phyloP scores from a whole-genome alignment of 2,113 vertebrate species.

The Trematocara nigrifrons region DNA sequence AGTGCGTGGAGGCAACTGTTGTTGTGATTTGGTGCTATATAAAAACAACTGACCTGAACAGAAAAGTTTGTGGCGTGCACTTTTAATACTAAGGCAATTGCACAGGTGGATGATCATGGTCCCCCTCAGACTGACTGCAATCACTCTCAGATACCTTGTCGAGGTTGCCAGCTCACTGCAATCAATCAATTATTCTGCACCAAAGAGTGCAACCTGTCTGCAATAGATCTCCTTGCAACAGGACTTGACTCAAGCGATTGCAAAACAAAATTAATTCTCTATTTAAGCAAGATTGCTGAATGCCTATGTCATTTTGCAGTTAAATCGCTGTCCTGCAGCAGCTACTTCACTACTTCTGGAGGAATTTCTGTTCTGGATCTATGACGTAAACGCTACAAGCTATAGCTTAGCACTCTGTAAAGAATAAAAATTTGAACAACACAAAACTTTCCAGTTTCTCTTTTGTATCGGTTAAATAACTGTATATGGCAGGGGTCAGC shows the following conservation, averaged over 20 bases:
- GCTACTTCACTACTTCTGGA: not conserved
- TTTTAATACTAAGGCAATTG: not conserved
- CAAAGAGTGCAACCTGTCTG: not conserved
- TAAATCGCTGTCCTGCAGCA: not conserved
- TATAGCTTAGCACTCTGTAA: not conserved
- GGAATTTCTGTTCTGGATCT: not conserved
- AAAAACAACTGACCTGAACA: not conserved
- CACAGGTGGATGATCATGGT: not conserved
- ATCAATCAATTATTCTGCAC: not conserved
- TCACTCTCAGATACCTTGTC: not conserved
- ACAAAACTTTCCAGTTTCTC: not conserved
- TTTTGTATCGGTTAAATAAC: not conserved
- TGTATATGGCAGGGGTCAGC: not conserved
- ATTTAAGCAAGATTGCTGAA: not conserved
- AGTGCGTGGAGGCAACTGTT: not conserved
- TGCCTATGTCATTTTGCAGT: not conserved
- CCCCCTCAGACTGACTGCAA: not conserved
- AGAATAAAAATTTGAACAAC: not conserved
- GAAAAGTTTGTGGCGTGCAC: accelerated
- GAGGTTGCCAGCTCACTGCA: not conserved
- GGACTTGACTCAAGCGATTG: not conserved
- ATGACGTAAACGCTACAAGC: not conserved
- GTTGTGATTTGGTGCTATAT: not conserved
- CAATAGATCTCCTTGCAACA: not conserved
- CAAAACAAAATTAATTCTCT: not conserved